A percentile compares a stretch with the other conserved stretches of the same genome.
phyloP scores from a whole-genome alignment of 2,113 vertebrate species.

The Mionectes macconnelli region DNA sequence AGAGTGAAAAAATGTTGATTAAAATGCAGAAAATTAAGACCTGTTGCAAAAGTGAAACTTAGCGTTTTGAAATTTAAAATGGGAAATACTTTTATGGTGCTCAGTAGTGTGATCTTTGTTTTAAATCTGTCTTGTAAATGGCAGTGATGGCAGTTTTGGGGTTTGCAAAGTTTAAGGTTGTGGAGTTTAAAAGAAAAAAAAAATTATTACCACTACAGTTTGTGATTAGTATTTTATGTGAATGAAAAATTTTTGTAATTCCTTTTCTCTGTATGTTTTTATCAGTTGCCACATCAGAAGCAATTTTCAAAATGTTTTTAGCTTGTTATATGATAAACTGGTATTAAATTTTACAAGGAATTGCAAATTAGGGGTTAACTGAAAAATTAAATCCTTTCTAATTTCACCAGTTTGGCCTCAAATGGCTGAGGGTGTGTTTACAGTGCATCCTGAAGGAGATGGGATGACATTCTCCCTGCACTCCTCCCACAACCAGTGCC shows the following conservation, averaged over 20 bases:
- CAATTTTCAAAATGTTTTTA: neutral
- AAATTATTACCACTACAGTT: neutral
- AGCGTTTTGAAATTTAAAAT: neutral
- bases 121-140: neutral
- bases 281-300: neutral
- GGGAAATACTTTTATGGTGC: neutral
- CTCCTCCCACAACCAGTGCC: neutral
- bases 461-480: neutral
- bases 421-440: neutral
- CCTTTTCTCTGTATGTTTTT: neutral
- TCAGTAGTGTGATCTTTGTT: neutral
- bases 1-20: slow-evolving; percentile 26
- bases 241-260: neutral
- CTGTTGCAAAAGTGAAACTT: neutral
- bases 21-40: neutral
- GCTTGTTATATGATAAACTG: neutral
- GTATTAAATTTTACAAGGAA: neutral
- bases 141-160: neutral
- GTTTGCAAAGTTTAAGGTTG: neutral
- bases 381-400: neutral
- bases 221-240: neutral
- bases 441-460: neutral
- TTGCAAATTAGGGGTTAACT: neutral
- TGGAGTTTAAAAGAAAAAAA: neutral
- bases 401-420: neutral